Conservation (phyloP, 2,888 invertebrate genomes). For the Orthosia gracilis region DNA sequence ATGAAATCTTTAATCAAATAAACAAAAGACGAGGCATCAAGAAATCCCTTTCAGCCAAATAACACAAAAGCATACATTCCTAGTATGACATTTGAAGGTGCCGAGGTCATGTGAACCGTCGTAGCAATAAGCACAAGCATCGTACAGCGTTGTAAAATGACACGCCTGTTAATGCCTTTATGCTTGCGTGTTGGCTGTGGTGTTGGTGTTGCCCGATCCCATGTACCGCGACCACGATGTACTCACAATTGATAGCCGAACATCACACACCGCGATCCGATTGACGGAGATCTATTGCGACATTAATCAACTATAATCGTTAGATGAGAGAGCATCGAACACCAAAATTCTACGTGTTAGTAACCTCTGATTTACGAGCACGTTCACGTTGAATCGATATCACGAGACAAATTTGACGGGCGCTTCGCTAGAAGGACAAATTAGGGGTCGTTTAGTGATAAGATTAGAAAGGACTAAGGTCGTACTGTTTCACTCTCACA, state of each 20-base stretch:
- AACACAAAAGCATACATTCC: conserved; percentile 35
- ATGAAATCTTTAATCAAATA: not conserved
- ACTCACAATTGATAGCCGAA: conserved; percentile 74
- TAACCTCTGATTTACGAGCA: conserved; percentile 64
- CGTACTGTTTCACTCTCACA: conserved; percentile 48
- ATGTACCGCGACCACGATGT: conserved; percentile 61
- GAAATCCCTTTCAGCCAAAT: conserved; percentile 9
- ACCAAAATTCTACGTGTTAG: conserved; percentile 50
- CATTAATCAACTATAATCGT: conserved; percentile 77
- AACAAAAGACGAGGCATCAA: conserved; percentile 9
- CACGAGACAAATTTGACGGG: conserved; percentile 64
- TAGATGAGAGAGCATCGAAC: conserved; percentile 61
- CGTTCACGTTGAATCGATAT: conserved; percentile 64
- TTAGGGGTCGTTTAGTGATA: conserved; percentile 61
- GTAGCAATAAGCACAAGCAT: conserved; percentile 63
- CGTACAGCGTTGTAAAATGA: conserved; percentile 58
- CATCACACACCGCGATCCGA: conserved; percentile 71
- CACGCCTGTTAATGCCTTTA: conserved; percentile 63
- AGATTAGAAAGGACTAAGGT: conserved; percentile 50
- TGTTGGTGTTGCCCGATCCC: conserved; percentile 61
- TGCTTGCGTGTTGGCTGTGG: conserved; percentile 62
- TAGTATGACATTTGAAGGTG: conserved; percentile 48
- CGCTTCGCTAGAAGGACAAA: conserved; percentile 56
- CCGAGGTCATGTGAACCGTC: conserved; percentile 66
- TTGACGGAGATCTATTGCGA: conserved; percentile 78